phyloP scores from a whole-genome alignment of 2,888 invertebrate species.

The Platerodrilus igneus region DNA sequence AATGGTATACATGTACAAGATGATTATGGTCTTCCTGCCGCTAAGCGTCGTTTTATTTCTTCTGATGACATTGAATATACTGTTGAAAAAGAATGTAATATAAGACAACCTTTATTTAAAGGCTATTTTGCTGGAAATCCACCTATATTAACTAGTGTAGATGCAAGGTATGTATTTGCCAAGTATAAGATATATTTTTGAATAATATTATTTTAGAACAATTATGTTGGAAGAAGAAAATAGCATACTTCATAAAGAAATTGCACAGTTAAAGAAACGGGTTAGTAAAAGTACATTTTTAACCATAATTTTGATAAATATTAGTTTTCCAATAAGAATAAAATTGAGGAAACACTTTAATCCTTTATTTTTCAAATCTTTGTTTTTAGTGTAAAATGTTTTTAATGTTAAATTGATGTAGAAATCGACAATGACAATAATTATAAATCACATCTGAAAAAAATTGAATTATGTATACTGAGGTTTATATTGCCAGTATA shows the following conservation, averaged over 20 bases:
- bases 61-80: constrained; percentile 28
- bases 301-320: too few species aligned
- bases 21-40: constrained; percentile 41
- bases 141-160: constrained; percentile 41
- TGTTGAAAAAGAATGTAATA: constrained; percentile 24
- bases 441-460: too few species aligned
- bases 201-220: constrained; percentile 37
- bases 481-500: too few species aligned
- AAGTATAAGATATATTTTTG: constrained; percentile 6
- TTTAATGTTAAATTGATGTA: too few species aligned
- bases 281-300: constrained; percentile 48
- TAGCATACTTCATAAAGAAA: constrained; percentile 58
- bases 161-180: constrained; percentile 37
- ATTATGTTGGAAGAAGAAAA: constrained; percentile 64
- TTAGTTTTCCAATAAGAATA: too few species aligned
- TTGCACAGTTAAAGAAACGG: constrained; percentile 66
- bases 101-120: constrained; percentile 35
- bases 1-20: constrained; percentile 38
- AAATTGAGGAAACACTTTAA: too few species aligned
- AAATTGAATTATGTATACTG: too few species aligned
- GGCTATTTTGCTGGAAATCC: constrained; percentile 45
- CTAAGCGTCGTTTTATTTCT: constrained; percentile 42
- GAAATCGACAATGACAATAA: too few species aligned
- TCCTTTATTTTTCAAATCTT: too few species aligned
- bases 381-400: too few species aligned